These are phyloP conservation scores for Oreortyx pictus DNA, from an alignment of 2,797 vertebrate genomes.

Conservation along the genomic window DNA sequence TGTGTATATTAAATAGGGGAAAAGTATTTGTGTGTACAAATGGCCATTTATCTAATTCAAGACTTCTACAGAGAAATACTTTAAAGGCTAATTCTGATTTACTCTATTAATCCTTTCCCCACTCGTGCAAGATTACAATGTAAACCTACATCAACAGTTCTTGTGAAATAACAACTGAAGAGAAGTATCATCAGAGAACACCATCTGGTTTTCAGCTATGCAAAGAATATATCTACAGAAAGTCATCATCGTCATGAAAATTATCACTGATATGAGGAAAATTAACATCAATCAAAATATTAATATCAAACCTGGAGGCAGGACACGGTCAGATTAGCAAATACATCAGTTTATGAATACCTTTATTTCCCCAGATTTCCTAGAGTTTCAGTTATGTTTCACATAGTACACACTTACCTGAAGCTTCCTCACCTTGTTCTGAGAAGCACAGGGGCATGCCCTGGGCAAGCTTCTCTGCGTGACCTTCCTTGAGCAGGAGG, in stretches of 20 bases:
- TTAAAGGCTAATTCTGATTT: neutral
- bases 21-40: neutral
- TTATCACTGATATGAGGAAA: neutral
- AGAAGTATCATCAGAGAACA: neutral
- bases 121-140: neutral
- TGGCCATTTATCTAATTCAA: slow-evolving; percentile 13
- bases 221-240: neutral
- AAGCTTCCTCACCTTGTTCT: neutral
- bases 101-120: neutral
- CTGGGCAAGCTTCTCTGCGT: neutral
- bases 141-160: neutral
- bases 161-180: neutral
- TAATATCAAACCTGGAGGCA: neutral
- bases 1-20: slow-evolving; percentile 7
- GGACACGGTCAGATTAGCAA: neutral
- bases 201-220: neutral
- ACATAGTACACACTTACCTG: neutral
- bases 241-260: neutral
- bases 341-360: neutral
- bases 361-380: neutral
- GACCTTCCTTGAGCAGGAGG: neutral
- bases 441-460: fast-evolving
- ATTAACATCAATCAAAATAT: neutral
- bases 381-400: neutral
- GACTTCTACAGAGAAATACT: neutral